Conservation (phyloP, 2,888 invertebrate species). For the Cybosia mesomella region DNA sequence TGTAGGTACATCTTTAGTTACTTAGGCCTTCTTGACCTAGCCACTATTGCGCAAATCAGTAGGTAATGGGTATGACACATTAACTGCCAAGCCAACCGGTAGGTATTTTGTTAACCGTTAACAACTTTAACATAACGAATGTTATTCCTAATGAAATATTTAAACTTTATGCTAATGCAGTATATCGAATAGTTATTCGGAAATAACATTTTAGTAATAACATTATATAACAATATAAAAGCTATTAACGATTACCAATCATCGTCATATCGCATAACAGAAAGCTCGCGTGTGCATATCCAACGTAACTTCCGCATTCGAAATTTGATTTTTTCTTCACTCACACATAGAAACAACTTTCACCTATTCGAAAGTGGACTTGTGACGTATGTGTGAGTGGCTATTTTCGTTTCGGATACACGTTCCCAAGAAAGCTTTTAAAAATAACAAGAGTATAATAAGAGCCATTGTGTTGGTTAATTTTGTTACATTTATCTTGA, state of each 20-base stretch:
- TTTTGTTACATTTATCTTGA: constrained; percentile 28
- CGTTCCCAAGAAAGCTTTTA: constrained; percentile 54
- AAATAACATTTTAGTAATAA: constrained; percentile 18
- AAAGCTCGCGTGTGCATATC: constrained; percentile 60
- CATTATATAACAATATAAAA: constrained; percentile 42
- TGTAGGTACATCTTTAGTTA: constrained; percentile 3
- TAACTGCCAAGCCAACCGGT: neutral
- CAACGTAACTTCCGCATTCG: constrained; percentile 63
- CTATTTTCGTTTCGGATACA: constrained; percentile 51
- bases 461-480: constrained; percentile 30
- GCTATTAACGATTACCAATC: constrained; percentile 49
- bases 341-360: constrained; percentile 59
- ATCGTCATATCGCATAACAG: constrained; percentile 53
- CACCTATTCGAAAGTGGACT: constrained; percentile 63
- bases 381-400: constrained; percentile 47
- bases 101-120: neutral
- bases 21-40: constrained; percentile 37
- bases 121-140: constrained; percentile 1
- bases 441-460: constrained; percentile 46
- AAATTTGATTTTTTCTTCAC: constrained; percentile 57
- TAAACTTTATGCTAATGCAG: constrained; percentile 13
- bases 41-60: constrained; percentile 6
- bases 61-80: constrained; percentile 5
- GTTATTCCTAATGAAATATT: constrained; percentile 6
- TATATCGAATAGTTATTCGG: constrained; percentile 14